These are phyloP conservation scores for Bombus superbus DNA, from an alignment of 1,140 invertebrate genomes.

Conservation along the genomic window DNA sequence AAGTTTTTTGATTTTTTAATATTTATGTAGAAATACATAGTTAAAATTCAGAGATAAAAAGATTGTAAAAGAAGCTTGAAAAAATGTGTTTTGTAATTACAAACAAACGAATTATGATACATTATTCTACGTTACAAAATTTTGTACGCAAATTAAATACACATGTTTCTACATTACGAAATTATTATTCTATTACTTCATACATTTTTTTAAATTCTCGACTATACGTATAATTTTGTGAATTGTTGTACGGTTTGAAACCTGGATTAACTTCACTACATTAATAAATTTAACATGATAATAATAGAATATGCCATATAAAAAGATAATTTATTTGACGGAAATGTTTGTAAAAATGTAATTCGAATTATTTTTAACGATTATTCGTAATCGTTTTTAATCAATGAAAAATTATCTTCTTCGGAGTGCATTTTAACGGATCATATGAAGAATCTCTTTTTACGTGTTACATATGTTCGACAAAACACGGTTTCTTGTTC, in stretches of 20 bases:
- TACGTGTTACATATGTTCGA: background rate
- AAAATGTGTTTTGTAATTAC: no score
- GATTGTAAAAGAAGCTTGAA: no score
- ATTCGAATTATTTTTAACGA: background rate
- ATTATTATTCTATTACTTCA: background rate
- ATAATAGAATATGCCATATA: background rate
- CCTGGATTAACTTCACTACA: background rate
- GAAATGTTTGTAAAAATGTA: background rate
- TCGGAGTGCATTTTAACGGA: background rate
- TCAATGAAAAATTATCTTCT: background rate
- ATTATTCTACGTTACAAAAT: no score
- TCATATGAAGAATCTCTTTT: background rate
- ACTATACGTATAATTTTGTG: no score
- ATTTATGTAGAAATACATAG: no score
- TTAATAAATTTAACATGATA: background rate
- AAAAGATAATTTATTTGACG: background rate
- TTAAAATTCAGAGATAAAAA: no score
- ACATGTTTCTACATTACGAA: background rate
- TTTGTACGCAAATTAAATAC: background rate
- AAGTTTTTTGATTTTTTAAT: background rate
- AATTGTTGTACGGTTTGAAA: background rate
- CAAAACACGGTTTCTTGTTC: conserved; percentile 47
- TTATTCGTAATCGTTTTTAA: background rate
- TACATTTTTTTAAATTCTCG: background rate
- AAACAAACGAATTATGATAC: no score